Evolutionary conservation across 2,888 invertebrate genomes (phyloP), one percentile per base, ranked within the genome.

Genomic region (Acanthococcus lagerstroemiae): DNA sequence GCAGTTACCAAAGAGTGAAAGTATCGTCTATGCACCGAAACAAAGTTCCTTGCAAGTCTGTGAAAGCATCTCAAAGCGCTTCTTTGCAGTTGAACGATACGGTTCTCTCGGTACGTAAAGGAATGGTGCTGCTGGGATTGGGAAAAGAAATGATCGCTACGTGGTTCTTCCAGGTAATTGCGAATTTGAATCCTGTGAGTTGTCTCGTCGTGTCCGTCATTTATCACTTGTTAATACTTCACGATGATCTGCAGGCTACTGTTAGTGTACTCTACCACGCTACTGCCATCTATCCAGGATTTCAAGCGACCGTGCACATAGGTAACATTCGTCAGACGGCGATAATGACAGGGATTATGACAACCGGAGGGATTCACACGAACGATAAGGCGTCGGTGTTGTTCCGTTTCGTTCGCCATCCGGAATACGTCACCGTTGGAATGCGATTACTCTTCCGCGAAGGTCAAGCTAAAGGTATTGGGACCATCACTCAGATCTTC

Each of bases 291-390:
- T 85, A 83, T 69, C 84, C 85, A 4, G 91, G 91, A 26, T 91
- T 90, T 76, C 90, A 91, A 77, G 90, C 93, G 21, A 95, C 95
- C 0, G 88, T 96, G 0, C 95, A 96, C 76, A 90, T 96, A 60
- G 96, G 95, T 0, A 95, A 93, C 72, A 90, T 99, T 6, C 80
- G 95, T 0, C 96, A 96, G 78, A 95, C 95, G 0, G 95, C 92
- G n/a, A 85, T 89, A 7, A 87, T 96, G 55, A 84, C 88, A 72
- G 90, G 84, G 19, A 84, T 85, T 69, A 81, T 83, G 80, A 82
- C 84, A 0, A 78, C 81, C 0, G 78, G 82, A 72, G 82, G 84
- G 61, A 80, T 87, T 67, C 83, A 88, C 44, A 91, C 91, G 0
- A 93, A 95, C 71, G 89, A 92, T 72, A 83, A 83, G 5, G 93